Evolutionary conservation across 2,113 vertebrate species (phyloP).

Genomic region (Phalacrocorax brasilianus): DNA sequence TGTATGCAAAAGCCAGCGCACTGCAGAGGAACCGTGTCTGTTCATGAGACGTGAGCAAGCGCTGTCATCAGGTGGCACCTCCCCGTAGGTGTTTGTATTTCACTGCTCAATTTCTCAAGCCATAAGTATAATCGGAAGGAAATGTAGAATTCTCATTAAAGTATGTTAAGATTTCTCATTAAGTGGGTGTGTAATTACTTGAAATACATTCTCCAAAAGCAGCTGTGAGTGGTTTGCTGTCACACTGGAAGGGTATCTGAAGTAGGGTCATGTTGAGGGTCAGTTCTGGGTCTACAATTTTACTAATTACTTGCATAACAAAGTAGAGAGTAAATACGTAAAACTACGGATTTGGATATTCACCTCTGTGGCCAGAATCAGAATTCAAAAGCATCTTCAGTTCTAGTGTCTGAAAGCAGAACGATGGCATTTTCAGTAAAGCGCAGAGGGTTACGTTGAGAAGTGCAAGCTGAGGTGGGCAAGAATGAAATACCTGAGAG

Average conservation of each 20-base stretch:
- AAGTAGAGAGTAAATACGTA: neutral
- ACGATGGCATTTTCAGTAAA: neutral
- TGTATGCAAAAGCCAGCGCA: fast-evolving
- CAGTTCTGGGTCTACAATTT: neutral
- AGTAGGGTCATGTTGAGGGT: neutral
- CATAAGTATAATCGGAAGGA: neutral
- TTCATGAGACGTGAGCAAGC: neutral
- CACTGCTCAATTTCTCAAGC: neutral
- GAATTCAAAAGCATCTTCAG: neutral
- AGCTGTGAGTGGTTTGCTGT: neutral
- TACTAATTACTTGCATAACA: neutral
- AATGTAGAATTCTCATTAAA: neutral
- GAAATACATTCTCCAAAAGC: neutral
- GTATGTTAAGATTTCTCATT: neutral
- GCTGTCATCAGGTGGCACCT: neutral
- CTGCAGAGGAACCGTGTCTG: neutral
- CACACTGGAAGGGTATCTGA: neutral
- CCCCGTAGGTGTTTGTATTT: neutral
- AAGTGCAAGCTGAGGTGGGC: neutral
- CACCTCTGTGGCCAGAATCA: neutral
- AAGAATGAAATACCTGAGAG: neutral
- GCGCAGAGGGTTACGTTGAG: neutral
- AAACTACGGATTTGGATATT: neutral
- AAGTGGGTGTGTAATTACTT: neutral
- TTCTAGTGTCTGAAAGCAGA: neutral